These are phyloP conservation scores for Pachliopta kotzebuea DNA, from an alignment of 2,888 invertebrate species.

Conservation along the genomic window DNA sequence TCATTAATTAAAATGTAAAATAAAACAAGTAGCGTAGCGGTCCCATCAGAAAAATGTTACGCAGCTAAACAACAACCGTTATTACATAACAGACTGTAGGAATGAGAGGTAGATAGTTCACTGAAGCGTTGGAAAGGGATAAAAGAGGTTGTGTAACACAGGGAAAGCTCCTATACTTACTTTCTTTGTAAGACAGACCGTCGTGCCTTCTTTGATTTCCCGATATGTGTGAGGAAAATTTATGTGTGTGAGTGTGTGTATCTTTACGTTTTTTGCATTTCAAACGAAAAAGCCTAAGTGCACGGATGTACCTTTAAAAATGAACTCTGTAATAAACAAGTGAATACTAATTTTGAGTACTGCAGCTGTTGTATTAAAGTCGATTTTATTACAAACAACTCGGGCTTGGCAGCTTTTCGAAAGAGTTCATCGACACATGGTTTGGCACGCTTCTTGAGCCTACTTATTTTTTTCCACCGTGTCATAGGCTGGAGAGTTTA, in stretches of 20 bases:
- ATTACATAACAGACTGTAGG: constrained; percentile 73
- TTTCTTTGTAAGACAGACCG: constrained; percentile 61
- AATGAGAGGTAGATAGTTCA: constrained; percentile 46
- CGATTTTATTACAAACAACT: constrained; percentile 41
- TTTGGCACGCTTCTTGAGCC: constrained; percentile 69
- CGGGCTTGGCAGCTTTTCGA: constrained; percentile 58
- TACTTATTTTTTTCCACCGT: constrained; percentile 63
- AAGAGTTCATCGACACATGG: constrained; percentile 71
- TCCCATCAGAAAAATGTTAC: constrained; percentile 72
- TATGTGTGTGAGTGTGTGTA: constrained; percentile 67
- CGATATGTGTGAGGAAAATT: constrained; percentile 40
- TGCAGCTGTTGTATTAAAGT: constrained; percentile 41
- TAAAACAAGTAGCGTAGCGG: constrained; percentile 55
- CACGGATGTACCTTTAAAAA: constrained; percentile 55
- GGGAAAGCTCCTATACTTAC: constrained; percentile 73
- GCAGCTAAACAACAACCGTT: constrained; percentile 76
- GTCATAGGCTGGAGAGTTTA: constrained; percentile 51
- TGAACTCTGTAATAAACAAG: constrained; percentile 48
- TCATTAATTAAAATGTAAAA: constrained; percentile 40
- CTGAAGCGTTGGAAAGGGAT: constrained; percentile 55
- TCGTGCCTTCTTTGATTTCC: constrained; percentile 48
- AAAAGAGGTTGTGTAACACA: constrained; percentile 74
- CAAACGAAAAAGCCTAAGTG: constrained; percentile 66
- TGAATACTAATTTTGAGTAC: constrained; percentile 49
- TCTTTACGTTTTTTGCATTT: constrained; percentile 64